These are phyloP conservation scores for Petroica traversi DNA, from an alignment of 2,113 vertebrate genomes.

Conservation along the genomic window DNA sequence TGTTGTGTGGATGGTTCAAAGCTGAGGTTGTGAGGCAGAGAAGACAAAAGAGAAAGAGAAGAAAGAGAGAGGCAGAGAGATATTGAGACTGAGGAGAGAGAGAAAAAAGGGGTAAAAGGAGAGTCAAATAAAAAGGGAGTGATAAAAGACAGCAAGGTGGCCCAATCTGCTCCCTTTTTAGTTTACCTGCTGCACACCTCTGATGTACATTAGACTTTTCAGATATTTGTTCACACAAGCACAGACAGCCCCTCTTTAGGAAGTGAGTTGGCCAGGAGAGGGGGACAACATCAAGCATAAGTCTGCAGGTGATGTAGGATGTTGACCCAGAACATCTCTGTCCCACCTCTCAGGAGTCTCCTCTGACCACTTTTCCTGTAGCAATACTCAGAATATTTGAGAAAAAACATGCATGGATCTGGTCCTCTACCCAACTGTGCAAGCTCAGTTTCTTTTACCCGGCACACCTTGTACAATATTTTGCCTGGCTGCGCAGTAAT, in stretches of 20 bases:
- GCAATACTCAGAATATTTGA: neutral
- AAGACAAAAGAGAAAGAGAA: neutral
- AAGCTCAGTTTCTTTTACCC: neutral
- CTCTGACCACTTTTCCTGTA: neutral
- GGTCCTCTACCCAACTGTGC: neutral
- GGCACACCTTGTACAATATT: neutral
- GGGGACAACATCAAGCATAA: fast-evolving
- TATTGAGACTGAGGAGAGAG: neutral
- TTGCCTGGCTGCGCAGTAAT: neutral
- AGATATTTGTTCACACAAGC: neutral
- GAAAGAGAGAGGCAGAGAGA: neutral
- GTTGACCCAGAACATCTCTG: neutral
- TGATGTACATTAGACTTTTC: neutral
- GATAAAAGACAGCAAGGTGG: fast-evolving
- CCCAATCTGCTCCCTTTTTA: neutral
- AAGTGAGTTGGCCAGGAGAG: neutral
- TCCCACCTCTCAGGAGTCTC: neutral
- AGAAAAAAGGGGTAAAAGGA: neutral
- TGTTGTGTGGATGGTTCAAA: fast-evolving
- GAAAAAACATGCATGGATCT: neutral
- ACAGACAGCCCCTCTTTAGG: neutral
- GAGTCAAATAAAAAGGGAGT: neutral
- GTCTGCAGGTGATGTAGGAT: neutral
- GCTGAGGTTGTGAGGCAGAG: neutral
- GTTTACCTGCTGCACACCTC: neutral